These are phyloP conservation scores for Siniperca knerii DNA, from an alignment of 2,113 vertebrate genomes.

Conservation along the genomic window DNA sequence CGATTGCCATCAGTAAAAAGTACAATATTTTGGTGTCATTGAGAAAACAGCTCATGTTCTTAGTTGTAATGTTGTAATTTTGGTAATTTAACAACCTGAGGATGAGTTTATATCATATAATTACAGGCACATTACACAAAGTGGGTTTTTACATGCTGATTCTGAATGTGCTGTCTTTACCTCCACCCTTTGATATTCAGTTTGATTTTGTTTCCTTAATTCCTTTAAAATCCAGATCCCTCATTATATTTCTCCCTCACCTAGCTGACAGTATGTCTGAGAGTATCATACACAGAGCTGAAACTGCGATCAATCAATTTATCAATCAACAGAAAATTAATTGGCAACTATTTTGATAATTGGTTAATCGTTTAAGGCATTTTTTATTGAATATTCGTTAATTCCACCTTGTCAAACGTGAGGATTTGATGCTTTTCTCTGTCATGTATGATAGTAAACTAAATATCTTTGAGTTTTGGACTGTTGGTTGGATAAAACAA, in stretches of 20 bases:
- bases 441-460: not conserved
- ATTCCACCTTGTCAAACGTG: not conserved
- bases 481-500: not conserved
- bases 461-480: not conserved
- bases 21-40: conserved; percentile 1
- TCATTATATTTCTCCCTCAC: not conserved
- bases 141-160: conserved; percentile 3
- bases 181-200: not conserved
- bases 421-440: not conserved
- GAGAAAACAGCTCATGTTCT: not conserved
- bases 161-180: not conserved
- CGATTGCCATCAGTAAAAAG: not conserved
- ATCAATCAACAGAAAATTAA: not conserved
- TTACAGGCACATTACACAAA: conserved; percentile 4
- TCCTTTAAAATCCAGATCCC: not conserved
- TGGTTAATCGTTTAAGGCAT: not conserved
- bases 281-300: not conserved
- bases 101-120: conserved; percentile 22
- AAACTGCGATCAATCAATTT: not conserved
- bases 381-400: not conserved
- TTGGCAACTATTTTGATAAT: not conserved
- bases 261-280: not conserved
- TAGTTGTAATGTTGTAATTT: not conserved
- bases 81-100: conserved; percentile 6
- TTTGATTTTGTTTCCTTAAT: not conserved